Evolutionary conservation across 2,797 vertebrate species (phyloP).

Genomic region (Parauchenoglanis punctatus): DNA sequence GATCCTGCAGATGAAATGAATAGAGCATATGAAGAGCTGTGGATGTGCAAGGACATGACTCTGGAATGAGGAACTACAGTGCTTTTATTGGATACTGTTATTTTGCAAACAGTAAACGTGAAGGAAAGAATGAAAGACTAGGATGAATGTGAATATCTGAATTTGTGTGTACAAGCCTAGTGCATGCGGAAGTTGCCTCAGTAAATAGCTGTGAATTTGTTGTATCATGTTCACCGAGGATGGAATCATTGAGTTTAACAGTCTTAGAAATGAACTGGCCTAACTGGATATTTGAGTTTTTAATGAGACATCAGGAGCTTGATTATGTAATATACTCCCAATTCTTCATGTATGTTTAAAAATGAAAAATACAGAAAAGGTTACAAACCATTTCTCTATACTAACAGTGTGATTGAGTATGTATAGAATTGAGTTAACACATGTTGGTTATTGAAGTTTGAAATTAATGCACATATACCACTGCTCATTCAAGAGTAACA

Average conservation of each 20-base stretch:
- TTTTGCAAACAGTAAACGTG: neutral
- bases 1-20: constrained; percentile 85
- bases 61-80: neutral
- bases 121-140: neutral
- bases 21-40: constrained; percentile 43
- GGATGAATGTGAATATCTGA: neutral
- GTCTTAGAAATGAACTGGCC: too few relatives aligned
- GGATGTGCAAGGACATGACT: constrained; percentile 8
- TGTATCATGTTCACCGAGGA: neutral
- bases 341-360: too few relatives aligned
- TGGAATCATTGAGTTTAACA: neutral
- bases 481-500: neutral
- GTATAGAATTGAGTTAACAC: neutral
- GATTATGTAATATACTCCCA: neutral
- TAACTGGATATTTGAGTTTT: neutral
- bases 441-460: neutral
- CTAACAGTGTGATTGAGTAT: neutral
- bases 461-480: constrained; percentile 1
- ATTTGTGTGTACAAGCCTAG: neutral
- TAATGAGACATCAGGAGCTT: neutral
- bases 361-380: neutral
- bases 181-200: neutral
- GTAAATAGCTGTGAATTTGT: neutral
- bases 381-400: neutral
- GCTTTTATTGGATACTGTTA: constrained; percentile 3